Base-by-base conservation (phyloP, 2,888 invertebrate genomes). In the Antitype chi region DNA sequence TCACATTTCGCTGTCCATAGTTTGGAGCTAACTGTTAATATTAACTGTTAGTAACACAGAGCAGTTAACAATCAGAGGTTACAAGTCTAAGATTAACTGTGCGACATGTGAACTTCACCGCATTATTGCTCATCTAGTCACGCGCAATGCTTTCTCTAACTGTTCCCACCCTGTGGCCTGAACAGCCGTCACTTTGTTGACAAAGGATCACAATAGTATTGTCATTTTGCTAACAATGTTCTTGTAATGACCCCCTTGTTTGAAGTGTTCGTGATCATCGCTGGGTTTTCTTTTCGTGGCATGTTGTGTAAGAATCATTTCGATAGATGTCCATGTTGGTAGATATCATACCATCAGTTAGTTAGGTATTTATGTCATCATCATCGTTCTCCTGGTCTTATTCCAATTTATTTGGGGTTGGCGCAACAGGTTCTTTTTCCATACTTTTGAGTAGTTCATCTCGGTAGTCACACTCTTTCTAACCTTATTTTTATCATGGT, bases 91-190 rank as follows among this genome's bases (percentile, higher is more conserved):
- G 64, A 78, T 83, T 64, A 77, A 55, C 64, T 64, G 80, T 63
- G 49, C 15, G 53, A 77, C 84, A 84, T 84, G 83, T 84, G 74
- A 84, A 77, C 71, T 74, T 66, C 78, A 81, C 67, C 53, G 73
- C 64, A 69, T 81, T 83, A 84, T 81, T 70, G 84, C 84, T 72
- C 28, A 53, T 62, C 66, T 67, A 75, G 85, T 90, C 89, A 87
- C 87, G 87, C 87, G 71, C 70, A 55, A 66, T 73, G 87, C 89
- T 91, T 91, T 90, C 90, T 87, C 90, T 85, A 70, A 28, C 53
- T 60, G 85, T 88, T 90, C 87, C 84, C 89, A 89, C 85, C 89
- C 88, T 77, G 77, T 76, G 71, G 80, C 78, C 69, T 76, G 78
- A 81, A 82, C 83, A 86, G 85, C 75, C 77, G 81, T 85, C 87